Percentiles rank a stretch among this genome's conserved stretches.
Conservation (phyloP, 2,113 vertebrate species). For the Oreocharis arfaki region DNA sequence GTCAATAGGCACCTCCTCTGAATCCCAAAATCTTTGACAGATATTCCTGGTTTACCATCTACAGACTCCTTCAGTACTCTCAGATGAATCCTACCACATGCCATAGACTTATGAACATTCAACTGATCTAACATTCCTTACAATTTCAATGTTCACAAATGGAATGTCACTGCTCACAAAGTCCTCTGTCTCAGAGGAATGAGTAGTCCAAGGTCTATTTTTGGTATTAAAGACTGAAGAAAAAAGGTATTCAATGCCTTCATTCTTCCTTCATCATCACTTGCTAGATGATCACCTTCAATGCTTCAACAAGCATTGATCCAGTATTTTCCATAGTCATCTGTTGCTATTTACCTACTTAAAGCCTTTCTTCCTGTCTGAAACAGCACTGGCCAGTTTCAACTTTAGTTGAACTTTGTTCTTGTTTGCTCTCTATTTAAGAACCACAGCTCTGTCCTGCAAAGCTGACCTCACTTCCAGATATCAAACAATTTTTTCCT, state of each 20-base stretch:
- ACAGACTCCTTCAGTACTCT: neutral
- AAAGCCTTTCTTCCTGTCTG: neutral
- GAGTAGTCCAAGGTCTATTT: neutral
- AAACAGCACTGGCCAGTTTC: neutral
- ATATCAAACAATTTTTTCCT: neutral
- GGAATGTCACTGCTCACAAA: neutral
- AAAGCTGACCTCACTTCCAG: neutral
- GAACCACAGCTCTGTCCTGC: neutral
- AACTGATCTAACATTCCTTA: neutral
- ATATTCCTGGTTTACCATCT: neutral
- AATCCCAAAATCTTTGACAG: neutral
- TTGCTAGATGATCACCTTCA: neutral
- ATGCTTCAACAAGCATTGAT: neutral
- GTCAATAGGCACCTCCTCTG: neutral
- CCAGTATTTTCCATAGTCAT: neutral
- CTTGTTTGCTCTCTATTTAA: neutral
- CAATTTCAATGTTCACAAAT: neutral
- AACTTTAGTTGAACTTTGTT: neutral
- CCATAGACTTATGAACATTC: neutral
- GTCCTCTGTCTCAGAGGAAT: neutral
- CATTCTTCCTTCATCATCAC: neutral
- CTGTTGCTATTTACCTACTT: neutral
- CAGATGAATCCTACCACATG: neutral
- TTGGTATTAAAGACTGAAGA: neutral
- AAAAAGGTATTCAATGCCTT: neutral